These are phyloP conservation scores for Carettochelys insculpta DNA, from an alignment of 2,113 vertebrate species.

Conservation along the genomic window DNA sequence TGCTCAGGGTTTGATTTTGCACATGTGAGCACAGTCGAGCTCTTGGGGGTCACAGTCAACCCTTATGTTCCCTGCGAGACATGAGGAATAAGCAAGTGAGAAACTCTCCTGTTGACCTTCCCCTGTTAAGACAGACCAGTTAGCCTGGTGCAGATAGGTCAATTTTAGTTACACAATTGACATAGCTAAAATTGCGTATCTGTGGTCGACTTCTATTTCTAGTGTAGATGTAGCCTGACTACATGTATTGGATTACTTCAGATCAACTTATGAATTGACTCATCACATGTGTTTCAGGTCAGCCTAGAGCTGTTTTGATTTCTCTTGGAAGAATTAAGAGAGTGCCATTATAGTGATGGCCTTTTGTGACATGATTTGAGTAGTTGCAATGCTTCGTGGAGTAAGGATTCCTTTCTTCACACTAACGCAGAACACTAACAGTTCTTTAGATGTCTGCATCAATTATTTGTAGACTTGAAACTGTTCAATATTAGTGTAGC, in stretches of 20 bases:
- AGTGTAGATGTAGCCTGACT: too few species aligned
- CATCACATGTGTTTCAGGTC: not conserved
- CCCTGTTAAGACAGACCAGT: too few species aligned
- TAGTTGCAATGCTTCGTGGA: constrained; percentile 16
- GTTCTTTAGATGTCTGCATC: not conserved
- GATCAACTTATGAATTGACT: not conserved
- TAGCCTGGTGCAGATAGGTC: too few species aligned
- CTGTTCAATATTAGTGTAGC: not conserved
- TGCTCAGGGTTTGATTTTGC: too few species aligned
- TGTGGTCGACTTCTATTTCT: too few species aligned
- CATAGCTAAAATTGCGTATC: too few species aligned
- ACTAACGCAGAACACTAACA: not conserved
- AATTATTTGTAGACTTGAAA: not conserved
- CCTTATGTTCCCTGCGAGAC: too few species aligned
- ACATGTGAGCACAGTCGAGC: too few species aligned
- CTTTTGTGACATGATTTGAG: not conserved
- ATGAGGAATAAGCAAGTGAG: too few species aligned
- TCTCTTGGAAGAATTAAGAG: constrained; percentile 10
- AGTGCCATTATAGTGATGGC: not conserved
- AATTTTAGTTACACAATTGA: too few species aligned
- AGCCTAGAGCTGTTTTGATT: constrained; percentile 5
- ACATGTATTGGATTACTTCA: not conserved
- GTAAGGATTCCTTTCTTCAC: not conserved
- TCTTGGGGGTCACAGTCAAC: too few species aligned
- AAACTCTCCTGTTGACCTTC: too few species aligned